Base-by-base conservation (phyloP, 92 coral and sea anemone genomes). In the Scolanthus callimorphus region DNA sequence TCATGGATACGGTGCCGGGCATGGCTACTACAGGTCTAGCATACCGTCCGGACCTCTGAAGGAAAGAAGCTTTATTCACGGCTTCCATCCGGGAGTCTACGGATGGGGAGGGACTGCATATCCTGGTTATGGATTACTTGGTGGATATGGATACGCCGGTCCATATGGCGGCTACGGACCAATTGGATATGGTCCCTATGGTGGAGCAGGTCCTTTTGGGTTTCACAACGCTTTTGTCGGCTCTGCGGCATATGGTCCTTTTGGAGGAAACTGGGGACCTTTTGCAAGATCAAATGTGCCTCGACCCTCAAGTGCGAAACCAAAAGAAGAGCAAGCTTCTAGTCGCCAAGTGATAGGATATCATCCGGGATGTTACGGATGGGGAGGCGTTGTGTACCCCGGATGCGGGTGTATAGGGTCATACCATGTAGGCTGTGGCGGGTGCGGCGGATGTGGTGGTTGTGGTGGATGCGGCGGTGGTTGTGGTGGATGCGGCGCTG, bases 351-450 rank as follows among this genome's bases (percentile, higher is more conserved):
- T 89, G n/a, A 80, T 88, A 31, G 84, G 86, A 50, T 94, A 89
- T 31, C 84, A 94, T 41, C 99, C 99, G 1, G 99, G 99, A 2
- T 70, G 88, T 46, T 94, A 82, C 57, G 96, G 96, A 15, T 87
- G 96, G 96, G 96, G 96, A 2, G 96, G 96, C 0, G 77, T 79
- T 1, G 26, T 71, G 4, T 64, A 87, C 24, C 96, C 96, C 13
- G 96, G 96, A 12, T 78, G 90, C 78, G 96, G 86, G 15, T 64
- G 31, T 57, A 60, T 73, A 31, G 90, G 78, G 27, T 79, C 68
- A 0, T 28, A 49, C 12, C 13, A 11, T 4, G 62, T 6, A 12
- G 4, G 58, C 21, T 29, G 24, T 24, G 58, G 58, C 4, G 58
- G 58, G 26, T 47, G 53, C 17, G 4, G 11, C 24, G 49, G 70